Conservation (phyloP, 2,113 vertebrate species). For the Xiphorhynchus elegans region DNA sequence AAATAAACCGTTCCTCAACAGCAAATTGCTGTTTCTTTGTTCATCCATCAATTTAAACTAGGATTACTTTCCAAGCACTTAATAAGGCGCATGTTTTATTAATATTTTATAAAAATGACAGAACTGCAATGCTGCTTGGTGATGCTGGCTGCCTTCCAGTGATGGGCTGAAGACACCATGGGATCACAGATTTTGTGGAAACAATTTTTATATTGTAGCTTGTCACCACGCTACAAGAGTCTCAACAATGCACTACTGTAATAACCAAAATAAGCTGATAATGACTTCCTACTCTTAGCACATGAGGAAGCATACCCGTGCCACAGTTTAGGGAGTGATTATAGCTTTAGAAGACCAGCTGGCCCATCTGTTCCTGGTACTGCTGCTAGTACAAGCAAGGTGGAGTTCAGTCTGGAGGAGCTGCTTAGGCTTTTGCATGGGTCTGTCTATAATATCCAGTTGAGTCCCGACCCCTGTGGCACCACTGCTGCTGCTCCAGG, state of each 20-base stretch:
- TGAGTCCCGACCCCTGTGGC: neutral
- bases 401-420: neutral
- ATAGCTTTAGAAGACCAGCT: neutral
- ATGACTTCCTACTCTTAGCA: neutral
- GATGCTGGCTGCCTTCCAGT: neutral
- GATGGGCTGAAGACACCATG: neutral
- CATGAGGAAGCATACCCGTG: neutral
- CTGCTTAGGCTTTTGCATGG: neutral
- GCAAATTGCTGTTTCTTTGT: neutral
- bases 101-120: neutral
- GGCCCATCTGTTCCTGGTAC: neutral
- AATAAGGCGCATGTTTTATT: neutral
- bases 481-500: neutral
- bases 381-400: neutral
- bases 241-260: neutral
- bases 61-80: conserved; percentile 11
- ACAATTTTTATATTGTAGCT: neutral
- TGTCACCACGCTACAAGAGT: neutral
- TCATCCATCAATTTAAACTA: neutral
- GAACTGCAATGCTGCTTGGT: neutral
- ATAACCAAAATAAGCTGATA: conserved; percentile 28
- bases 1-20: neutral
- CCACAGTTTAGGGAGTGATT: neutral
- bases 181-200: neutral
- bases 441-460: rapidly evolving